These are phyloP conservation scores for Epicauta chinensis DNA, from an alignment of 1,140 invertebrate species.

Conservation along the genomic window DNA sequence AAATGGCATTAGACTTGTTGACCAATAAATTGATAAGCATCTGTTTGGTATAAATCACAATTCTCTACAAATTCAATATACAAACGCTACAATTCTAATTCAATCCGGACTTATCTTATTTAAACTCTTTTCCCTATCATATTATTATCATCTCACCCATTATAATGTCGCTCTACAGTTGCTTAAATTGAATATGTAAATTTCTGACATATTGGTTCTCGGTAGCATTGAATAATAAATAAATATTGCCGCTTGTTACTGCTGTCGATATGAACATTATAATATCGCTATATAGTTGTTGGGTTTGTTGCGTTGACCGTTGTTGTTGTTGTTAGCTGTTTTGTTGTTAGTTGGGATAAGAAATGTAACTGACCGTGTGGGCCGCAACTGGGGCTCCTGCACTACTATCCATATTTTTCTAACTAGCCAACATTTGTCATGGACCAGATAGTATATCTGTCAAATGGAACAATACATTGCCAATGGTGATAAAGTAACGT, in stretches of 20 bases:
- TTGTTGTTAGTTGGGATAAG: too few relatives aligned
- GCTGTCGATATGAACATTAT: conserved; percentile 31
- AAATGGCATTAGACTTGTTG: too few relatives aligned
- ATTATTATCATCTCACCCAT: conserved; percentile 8
- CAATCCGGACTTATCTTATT: too few relatives aligned
- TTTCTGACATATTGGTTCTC: conserved; percentile 29
- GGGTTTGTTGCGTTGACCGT: too few relatives aligned
- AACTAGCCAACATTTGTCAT: conserved; percentile 30
- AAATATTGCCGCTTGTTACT: conserved; percentile 26
- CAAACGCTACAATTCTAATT: too few relatives aligned
- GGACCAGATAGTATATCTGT: conserved; percentile 33
- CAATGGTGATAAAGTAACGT: conserved; percentile 20
- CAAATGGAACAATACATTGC: conserved; percentile 30
- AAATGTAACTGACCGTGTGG: conserved; percentile 21
- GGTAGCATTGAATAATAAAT: conserved; percentile 25
- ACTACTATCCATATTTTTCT: conserved; percentile 21
- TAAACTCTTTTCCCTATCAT: not conserved
- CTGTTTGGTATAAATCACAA: too few relatives aligned
- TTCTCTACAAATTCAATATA: too few relatives aligned
- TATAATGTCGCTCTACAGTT: conserved; percentile 12
- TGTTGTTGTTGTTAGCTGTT: too few relatives aligned
- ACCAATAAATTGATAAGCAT: too few relatives aligned
- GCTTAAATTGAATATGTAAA: conserved; percentile 24
- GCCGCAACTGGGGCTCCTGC: conserved; percentile 24
- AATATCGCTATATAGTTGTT: too few relatives aligned